phyloP scores from a whole-genome alignment of 1,140 invertebrate species.

The Araneus ventricosus region DNA sequence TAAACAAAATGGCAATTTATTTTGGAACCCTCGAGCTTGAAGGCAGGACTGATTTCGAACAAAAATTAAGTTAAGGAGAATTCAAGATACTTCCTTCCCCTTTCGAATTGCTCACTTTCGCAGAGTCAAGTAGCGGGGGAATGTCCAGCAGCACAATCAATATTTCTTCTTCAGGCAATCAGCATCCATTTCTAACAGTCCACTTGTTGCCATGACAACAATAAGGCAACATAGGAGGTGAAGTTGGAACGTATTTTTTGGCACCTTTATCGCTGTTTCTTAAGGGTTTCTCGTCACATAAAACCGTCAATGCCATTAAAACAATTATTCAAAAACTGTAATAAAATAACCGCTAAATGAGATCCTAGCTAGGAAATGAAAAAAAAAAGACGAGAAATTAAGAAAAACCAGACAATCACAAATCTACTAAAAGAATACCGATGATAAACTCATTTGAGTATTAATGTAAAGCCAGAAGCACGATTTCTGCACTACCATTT shows the following conservation, averaged over 20 bases:
- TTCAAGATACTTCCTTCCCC: not conserved
- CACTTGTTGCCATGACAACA: slow-evolving; percentile 66
- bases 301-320: not conserved
- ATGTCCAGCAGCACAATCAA: slow-evolving; percentile 67
- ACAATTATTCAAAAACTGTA: not conserved
- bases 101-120: not conserved
- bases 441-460: too few species aligned
- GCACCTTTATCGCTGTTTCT: slow-evolving; percentile 59
- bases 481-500: too few species aligned
- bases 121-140: slow-evolving; percentile 60
- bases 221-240: slow-evolving; percentile 61
- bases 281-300: not conserved
- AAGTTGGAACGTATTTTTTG: not conserved
- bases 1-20: too few species aligned
- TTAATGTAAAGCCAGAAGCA: too few species aligned
- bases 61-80: too few species aligned
- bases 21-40: too few species aligned
- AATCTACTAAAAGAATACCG: too few species aligned
- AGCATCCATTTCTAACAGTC: slow-evolving; percentile 74
- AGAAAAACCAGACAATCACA: not conserved
- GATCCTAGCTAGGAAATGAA: not conserved
- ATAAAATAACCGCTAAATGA: too few species aligned
- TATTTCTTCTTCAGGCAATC: slow-evolving; percentile 68
- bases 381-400: too few species aligned
- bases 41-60: too few species aligned